A percentile compares a stretch with the other conserved stretches of the same genome.
Evolutionary conservation across 2,797 vertebrate genomes (phyloP).

Genomic region (Chelon labrosus): DNA sequence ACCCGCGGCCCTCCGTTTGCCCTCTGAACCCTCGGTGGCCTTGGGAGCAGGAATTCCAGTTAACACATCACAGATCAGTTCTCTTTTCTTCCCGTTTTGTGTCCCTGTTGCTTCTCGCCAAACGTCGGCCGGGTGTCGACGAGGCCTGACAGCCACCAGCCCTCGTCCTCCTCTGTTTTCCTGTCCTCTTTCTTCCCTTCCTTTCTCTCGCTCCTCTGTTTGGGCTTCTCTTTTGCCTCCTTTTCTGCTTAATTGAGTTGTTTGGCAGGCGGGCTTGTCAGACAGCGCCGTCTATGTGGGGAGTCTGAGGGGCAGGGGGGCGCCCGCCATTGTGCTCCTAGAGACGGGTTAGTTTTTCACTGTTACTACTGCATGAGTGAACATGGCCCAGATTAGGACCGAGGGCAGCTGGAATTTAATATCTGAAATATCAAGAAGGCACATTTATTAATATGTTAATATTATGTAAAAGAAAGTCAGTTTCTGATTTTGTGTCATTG

Average conservation of each 20-base stretch:
- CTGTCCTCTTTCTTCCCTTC: constrained; percentile 72
- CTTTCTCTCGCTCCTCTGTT: constrained; percentile 79
- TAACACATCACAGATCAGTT: constrained; percentile 86
- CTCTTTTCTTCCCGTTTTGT: constrained; percentile 65
- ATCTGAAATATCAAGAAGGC: constrained; percentile 34
- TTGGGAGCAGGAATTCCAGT: constrained; percentile 90
- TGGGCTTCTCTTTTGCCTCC: constrained; percentile 84
- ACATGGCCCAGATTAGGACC: constrained; percentile 80
- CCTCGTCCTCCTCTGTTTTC: constrained; percentile 81
- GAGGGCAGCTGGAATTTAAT: constrained; percentile 20
- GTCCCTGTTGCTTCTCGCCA: constrained; percentile 57
- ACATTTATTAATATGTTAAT: neutral
- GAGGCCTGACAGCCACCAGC: constrained; percentile 90
- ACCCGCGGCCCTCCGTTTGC: constrained; percentile 83
- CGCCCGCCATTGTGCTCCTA: constrained; percentile 93
- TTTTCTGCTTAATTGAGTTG: constrained; percentile 99
- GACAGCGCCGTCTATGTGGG: constrained; percentile 96
- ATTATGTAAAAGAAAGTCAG: neutral
- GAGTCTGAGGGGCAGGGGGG: constrained; percentile 89
- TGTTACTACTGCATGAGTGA: constrained; percentile 95
- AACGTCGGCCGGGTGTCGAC: constrained; percentile 84
- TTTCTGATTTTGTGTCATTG: neutral
- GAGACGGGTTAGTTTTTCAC: constrained; percentile 99
- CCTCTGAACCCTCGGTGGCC: constrained; percentile 83
- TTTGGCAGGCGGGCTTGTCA: constrained; percentile 96